Conservation (phyloP, 2,888 invertebrate species). For the Teleogryllus oceanicus region DNA sequence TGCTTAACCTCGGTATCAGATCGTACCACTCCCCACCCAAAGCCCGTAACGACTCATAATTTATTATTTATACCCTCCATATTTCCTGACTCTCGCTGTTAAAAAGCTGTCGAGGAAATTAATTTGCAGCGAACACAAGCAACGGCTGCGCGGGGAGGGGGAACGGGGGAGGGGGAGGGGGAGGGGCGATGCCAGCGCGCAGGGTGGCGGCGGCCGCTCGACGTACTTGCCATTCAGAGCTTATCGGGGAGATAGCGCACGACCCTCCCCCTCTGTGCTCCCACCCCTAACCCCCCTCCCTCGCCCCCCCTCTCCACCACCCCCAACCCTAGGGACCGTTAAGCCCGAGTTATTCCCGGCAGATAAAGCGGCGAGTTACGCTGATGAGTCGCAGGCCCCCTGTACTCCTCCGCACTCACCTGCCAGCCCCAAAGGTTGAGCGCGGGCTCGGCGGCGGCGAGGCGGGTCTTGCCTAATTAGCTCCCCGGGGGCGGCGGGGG, state of each 20-base stretch:
- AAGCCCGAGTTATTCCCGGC: background rate
- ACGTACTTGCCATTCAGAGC: conserved; percentile 7
- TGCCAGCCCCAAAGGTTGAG: too few species aligned
- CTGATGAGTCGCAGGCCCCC: background rate
- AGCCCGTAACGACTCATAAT: background rate
- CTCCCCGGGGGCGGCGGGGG: background rate
- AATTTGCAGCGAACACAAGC: conserved; percentile 10
- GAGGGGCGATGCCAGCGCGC: too few species aligned
- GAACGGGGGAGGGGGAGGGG: too few species aligned
- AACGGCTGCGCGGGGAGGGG: background rate
- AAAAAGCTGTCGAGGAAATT: conserved; percentile 2
- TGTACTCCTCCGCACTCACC: too few species aligned
- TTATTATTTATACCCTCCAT: conserved; percentile 18
- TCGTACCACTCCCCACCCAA: background rate
- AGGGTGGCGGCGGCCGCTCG: background rate
- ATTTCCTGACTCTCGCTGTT: background rate
- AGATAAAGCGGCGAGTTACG: conserved; percentile 10
- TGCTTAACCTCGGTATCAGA: background rate
- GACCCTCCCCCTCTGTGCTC: background rate
- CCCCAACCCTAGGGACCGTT: background rate
- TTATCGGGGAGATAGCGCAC: conserved; percentile 9
- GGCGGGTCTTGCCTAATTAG: background rate
- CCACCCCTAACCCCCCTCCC: background rate
- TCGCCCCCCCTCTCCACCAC: background rate
- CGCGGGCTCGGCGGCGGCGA: background rate